Conservation (phyloP, 2,797 vertebrate genomes). For the Tiaroga cobitis region DNA sequence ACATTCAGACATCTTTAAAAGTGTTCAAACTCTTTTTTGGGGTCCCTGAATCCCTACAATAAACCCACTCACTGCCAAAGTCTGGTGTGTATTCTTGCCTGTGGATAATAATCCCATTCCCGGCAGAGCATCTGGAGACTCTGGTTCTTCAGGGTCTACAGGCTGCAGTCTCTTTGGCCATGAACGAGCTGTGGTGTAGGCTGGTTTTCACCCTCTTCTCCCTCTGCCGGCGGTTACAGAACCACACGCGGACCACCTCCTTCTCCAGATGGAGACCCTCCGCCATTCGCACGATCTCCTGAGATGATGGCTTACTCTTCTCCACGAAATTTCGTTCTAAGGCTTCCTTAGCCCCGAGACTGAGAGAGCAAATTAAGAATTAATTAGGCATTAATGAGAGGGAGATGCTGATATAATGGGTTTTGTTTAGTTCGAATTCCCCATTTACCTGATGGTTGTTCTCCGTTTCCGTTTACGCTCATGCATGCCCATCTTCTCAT, state of each 20-base stretch:
- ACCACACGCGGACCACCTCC: constrained; percentile 98
- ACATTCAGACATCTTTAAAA: neutral
- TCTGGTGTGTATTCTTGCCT: neutral
- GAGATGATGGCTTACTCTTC: constrained; percentile 96
- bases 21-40: neutral
- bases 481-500: constrained; percentile 94
- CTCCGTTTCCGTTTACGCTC: constrained; percentile 96
- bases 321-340: constrained; percentile 93
- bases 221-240: constrained; percentile 95
- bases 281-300: constrained; percentile 95
- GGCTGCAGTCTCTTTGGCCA: constrained; percentile 82
- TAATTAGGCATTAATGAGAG: constrained; percentile 38
- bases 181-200: constrained; percentile 88
- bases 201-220: constrained; percentile 98
- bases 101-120: neutral
- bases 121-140: neutral
- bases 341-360: constrained; percentile 94
- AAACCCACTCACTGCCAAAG: constrained; percentile 8
- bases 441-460: constrained; percentile 94
- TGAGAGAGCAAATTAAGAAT: constrained; percentile 65
- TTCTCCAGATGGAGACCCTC: constrained; percentile 96
- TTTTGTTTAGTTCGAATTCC: neutral
- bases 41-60: neutral
- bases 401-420: constrained; percentile 35
- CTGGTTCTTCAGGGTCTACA: constrained; percentile 69